Base-by-base conservation (phyloP, 1,140 invertebrate species). In the Triops longicaudatus region DNA sequence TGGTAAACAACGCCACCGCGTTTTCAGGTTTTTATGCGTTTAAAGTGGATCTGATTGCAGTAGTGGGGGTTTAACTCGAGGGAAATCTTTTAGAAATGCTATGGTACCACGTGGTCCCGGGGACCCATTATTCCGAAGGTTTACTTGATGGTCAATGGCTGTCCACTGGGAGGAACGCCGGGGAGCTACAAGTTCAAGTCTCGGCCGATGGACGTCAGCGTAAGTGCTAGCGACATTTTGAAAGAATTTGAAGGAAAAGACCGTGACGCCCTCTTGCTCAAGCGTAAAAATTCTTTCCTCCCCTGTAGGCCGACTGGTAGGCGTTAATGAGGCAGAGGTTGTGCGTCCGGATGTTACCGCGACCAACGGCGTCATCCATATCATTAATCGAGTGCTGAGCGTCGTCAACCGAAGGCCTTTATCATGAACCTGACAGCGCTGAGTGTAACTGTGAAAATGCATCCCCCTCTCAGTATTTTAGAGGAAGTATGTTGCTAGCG, bases 311-410 rank as follows among this genome's bases (percentile, higher is more conserved):
- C 76, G 78, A 26, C 76, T 80, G 44, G 79, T 72, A 41, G 37
- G 73, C 37, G 74, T 80, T 72, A 80, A 80, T 73, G 79, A 76
- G 12, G 79, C 50, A 76, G 82, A 82, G 9, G 79, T 78, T 41
- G 80, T 84, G 10, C 77, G 82, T 7, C 76, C 75, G 26, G 81
- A 84, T 78, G 82, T 84, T 41, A 81, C 81, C 26, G 83, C 82
- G 9, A 81, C 80, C 22, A 84, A 84, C 77, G 83, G 83, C n/a
- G 80, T 82, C 10, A 81, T 84, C 22, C 83, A 84, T 76, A 72
- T 80, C n/a, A 79, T 80, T 22, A 76, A 78, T 76, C 37, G 74
- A 22, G 63, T 79, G n/a, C 74, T 80, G 4, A 79, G 79, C 26
- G 72, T 73, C 3, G 73, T 77, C 7, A 71, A 73, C 17, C 41